Evolutionary conservation across 2,797 vertebrate species (phyloP), one percentile per base, ranked within the genome.

Genomic region (Sebastolobus altivelis): DNA sequence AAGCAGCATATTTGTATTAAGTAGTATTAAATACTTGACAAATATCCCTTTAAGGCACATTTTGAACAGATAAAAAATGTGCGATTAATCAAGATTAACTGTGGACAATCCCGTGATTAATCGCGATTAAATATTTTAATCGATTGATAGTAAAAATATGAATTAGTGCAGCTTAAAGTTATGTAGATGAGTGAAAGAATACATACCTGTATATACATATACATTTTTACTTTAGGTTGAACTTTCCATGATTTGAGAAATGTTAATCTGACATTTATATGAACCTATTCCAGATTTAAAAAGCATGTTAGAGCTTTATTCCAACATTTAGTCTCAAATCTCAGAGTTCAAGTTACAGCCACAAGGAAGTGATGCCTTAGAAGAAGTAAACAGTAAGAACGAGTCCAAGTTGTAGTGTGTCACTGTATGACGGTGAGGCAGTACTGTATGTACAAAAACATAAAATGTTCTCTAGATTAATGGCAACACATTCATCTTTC

Each of bases 391-490:
- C 69, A 74, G 29, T 8, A 38, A n/a, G 12, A 66, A 5, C 8
- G 40, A 65, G 60, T 75, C 49, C 22, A 58, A 74, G 38, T 11
- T 12, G 4, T 55, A 52, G n/a, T 27, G 55, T 18, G 56, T 40
- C 29, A 6, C 3, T 27, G 20, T 5, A 6, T 46, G 68, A 46
- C 11, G 31, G 58, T 63, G 59, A 68, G 25, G 14, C 18, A 20
- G 69, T 20, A 62, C 75, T 56, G 55, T 27, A 27, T 29, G 40
- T 59, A n/a, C 59, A 31, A 9, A 63, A 63, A 59, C n/a, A 72
- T 67, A 37, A 65, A 58, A 67, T 78, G 72, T 81, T 81, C 87
- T 59, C 49, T 11, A 31, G 20, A 46, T 74, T 54, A 69, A 1
- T 62, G 67, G 22, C 27, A 43, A 40, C 22, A 61, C n/a, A 69